These are phyloP conservation scores for Adela reaumurella DNA, from an alignment of 2,888 invertebrate genomes.

Conservation along the genomic window DNA sequence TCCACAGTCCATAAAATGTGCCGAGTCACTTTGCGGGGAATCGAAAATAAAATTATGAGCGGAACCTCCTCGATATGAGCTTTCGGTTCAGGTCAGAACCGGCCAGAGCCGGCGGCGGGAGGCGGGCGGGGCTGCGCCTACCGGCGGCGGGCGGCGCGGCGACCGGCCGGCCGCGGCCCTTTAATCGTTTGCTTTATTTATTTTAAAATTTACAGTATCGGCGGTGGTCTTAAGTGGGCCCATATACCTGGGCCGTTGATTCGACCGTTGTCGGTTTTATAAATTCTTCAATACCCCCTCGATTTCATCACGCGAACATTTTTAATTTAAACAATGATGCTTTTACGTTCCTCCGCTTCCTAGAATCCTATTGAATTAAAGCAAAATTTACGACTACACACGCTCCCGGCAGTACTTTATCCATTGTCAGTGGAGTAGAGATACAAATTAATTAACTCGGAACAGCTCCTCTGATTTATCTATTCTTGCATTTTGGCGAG, in stretches of 20 bases:
- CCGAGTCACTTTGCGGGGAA: not conserved
- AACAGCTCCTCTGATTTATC: not conserved
- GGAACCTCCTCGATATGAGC: not conserved
- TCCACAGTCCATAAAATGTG: not conserved
- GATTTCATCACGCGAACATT: not conserved
- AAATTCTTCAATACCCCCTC: not conserved
- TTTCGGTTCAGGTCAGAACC: not conserved
- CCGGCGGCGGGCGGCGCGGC: no score
- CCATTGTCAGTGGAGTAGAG: not conserved
- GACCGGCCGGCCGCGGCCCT: not conserved
- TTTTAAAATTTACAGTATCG: not conserved
- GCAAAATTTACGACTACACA: no score
- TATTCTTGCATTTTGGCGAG: not conserved
- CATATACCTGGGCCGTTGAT: not conserved
- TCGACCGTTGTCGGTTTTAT: not conserved
- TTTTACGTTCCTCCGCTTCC: no score
- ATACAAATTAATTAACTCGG: not conserved
- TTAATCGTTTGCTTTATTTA: not conserved
- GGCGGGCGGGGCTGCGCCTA: no score
- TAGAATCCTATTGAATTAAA: no score
- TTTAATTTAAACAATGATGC: no score
- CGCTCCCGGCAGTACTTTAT: no score
- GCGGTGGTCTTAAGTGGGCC: not conserved
- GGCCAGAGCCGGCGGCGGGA: no score
- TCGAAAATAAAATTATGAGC: not conserved